A percentile compares a stretch with the other conserved stretches of the same genome.
These are phyloP conservation scores for Scomber japonicus DNA, from an alignment of 2,113 vertebrate genomes.

Conservation along the genomic window DNA sequence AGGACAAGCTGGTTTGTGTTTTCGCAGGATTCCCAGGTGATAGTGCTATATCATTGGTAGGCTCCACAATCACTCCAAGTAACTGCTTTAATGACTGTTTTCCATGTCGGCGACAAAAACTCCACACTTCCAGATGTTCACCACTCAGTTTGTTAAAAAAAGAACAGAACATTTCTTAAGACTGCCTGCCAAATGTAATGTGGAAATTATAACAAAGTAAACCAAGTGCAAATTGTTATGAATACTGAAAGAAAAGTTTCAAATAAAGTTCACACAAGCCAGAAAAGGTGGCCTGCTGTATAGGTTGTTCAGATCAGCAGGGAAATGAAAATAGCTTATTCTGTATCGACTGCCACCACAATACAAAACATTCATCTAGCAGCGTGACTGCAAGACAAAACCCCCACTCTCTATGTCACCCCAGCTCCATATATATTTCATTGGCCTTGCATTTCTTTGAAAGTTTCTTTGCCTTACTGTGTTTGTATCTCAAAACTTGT, in stretches of 20 bases:
- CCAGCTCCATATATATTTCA: slow-evolving; percentile 48
- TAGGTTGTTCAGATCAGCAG: slow-evolving; percentile 17
- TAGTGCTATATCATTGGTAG: slow-evolving; percentile 6
- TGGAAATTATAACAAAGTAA: slow-evolving; percentile 52
- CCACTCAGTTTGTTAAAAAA: slow-evolving; percentile 25
- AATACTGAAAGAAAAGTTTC: slow-evolving; percentile 45
- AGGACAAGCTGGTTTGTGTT: slow-evolving; percentile 7
- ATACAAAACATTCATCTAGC: slow-evolving; percentile 36
- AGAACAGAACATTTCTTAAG: slow-evolving; percentile 43
- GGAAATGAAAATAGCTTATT: slow-evolving; percentile 40
- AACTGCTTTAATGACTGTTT: slow-evolving; percentile 51
- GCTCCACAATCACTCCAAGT: slow-evolving; percentile 40
- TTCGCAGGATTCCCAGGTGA: slow-evolving; percentile 39
- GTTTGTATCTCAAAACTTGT: slow-evolving; percentile 59
- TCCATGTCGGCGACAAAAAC: slow-evolving; percentile 30
- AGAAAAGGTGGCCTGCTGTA: not conserved
- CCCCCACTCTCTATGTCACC: slow-evolving; percentile 25
- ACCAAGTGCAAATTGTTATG: slow-evolving; percentile 28
- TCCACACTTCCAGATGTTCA: slow-evolving; percentile 54
- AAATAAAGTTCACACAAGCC: slow-evolving; percentile 39
- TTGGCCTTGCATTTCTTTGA: slow-evolving; percentile 40
- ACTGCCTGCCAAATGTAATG: slow-evolving; percentile 36
- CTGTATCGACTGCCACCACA: slow-evolving; percentile 28
- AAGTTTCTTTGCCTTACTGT: slow-evolving; percentile 38
- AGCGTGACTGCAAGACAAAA: slow-evolving; percentile 49